Evolutionary conservation across 2,888 invertebrate genomes (phyloP), one percentile per base, ranked within the genome.

Genomic region (Tridacna crocea): DNA sequence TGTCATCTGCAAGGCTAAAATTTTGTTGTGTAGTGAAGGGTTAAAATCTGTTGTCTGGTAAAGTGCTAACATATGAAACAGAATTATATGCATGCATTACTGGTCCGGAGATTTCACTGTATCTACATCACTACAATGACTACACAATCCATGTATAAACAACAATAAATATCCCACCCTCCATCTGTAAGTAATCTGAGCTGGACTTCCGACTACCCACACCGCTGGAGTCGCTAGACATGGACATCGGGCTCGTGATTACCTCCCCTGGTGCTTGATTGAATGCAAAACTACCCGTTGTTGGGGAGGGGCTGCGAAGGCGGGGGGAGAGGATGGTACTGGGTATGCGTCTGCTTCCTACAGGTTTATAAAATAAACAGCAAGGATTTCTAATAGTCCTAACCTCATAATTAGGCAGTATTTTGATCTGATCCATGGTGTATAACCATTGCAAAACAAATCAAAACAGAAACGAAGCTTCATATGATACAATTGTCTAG

Each of bases 201-300:
- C 98, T 98, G 91, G 98, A 98, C 88, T 98, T 96, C 74, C 98
- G 96, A 85, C 98, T 98, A 80, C 98, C 98, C 95, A 98, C 98
- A 85, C 98, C 98, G 94, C 98, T 98, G 92, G 98, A 98, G 80
- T 97, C 97, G 82, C 94, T 93, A 68, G 93, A 93, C 77, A 89
- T 84, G 13, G 92, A 91, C 83, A 92, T 92, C 46, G 91, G 88
- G 48, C 89, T 83, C 60, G 88, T 78, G 73, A 87, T 83, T 26
- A 61, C 46, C 26, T 77, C 77, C 24, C 85, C 80, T 17, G 88
- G 88, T n/a, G 92, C 90, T 27, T 90, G 91, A 26, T 90, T 90
- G 70, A 81, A 84, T 12, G 87, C 75, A 51, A 90, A 83, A 46
- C 87, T 75, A 75, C 87, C 87, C 51, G 87, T 85, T 11, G 90